Base-by-base conservation (phyloP, 2,888 invertebrate species). In the Sinodicranocentrus sp. region DNA sequence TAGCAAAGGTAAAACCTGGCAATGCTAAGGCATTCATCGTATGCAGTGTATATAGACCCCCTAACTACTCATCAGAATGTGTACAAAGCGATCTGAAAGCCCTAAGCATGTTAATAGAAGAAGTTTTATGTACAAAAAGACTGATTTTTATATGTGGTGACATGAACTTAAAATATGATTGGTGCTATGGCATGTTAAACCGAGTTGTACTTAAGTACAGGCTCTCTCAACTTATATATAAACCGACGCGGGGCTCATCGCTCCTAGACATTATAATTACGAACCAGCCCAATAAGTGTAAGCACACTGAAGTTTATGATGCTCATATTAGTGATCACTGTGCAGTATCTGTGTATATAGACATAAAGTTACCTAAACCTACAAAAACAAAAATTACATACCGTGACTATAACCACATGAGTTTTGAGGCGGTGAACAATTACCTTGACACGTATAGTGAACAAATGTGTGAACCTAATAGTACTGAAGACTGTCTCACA, bases 261-360 rank as follows among this genome's bases (percentile, higher is more conserved):
- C 26, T 43, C 10, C 63, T 75, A 0, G 73, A 75, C 13, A 44
- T 48, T 1, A 63, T 75, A 13, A 63, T 75, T 1, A 75, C 73
- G 26, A 75, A 75, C 19, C 6, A 3, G 0, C 0, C 0, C 0
- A 19, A 44, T 1, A 63, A 15, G 8, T 25, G 26, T 15, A 0
- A 6, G 1, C 6, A 63, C 13, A 48, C 44, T 0, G 25, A 44
- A 10, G 19, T 48, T 2, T 0, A 19, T 15, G n/a, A 61, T 21
- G 28, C 48, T 0, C 48, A 75, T 8, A 0, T 44, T 2, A 63
- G 63, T 19, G 57, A 44, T 23, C 73, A 63, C 10, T 0, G 23
- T 21, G 57, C 57, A 21, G 21, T 10, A 26, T 5, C 21, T 1
- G 21, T 26, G 26, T 25, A 21, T 19, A 19, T 3, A 25, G 0